Conservation (phyloP, 2,113 vertebrate genomes). For the Thamnophis sirtalis region DNA sequence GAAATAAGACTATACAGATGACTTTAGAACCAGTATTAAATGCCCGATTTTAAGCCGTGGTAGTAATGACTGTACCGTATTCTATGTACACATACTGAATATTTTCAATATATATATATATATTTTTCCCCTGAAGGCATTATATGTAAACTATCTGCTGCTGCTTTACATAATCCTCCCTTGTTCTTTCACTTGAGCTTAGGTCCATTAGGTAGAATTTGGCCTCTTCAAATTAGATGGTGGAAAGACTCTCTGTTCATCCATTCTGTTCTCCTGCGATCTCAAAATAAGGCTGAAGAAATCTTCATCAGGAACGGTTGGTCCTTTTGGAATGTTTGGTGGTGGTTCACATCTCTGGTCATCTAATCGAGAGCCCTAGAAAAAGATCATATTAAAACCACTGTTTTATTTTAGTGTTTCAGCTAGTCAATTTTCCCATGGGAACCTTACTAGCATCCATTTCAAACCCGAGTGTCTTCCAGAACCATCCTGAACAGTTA, state of each 20-base stretch:
- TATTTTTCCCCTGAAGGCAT: slow-evolving; percentile 42
- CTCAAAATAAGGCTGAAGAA: slow-evolving; percentile 96
- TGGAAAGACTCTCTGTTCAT: slow-evolving; percentile 89
- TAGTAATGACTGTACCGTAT: slow-evolving; percentile 27
- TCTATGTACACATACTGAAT: slow-evolving; percentile 5
- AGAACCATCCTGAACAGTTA: not conserved
- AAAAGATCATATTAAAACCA: not conserved
- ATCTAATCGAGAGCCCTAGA: slow-evolving; percentile 88
- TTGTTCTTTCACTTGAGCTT: slow-evolving; percentile 33
- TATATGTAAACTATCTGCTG: slow-evolving; percentile 11
- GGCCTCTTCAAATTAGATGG: slow-evolving; percentile 68
- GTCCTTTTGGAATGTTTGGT: slow-evolving; percentile 73
- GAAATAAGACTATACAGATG: not conserved
- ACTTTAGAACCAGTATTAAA: not conserved
- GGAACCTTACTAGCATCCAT: not conserved
- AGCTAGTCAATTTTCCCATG: not conserved
- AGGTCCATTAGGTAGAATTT: slow-evolving; percentile 67
- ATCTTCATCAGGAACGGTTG: slow-evolving; percentile 93
- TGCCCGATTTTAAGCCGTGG: not conserved
- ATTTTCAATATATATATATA: slow-evolving; percentile 8
- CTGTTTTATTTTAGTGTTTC: not conserved
- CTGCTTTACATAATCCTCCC: slow-evolving; percentile 15
- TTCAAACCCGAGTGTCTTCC: not conserved
- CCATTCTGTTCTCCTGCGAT: slow-evolving; percentile 93
- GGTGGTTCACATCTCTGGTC: slow-evolving; percentile 95